A percentile compares a stretch with the other conserved stretches of the same genome.
These are phyloP conservation scores for Leptoteleia sp. DNA, from an alignment of 1,140 invertebrate species.

Conservation along the genomic window DNA sequence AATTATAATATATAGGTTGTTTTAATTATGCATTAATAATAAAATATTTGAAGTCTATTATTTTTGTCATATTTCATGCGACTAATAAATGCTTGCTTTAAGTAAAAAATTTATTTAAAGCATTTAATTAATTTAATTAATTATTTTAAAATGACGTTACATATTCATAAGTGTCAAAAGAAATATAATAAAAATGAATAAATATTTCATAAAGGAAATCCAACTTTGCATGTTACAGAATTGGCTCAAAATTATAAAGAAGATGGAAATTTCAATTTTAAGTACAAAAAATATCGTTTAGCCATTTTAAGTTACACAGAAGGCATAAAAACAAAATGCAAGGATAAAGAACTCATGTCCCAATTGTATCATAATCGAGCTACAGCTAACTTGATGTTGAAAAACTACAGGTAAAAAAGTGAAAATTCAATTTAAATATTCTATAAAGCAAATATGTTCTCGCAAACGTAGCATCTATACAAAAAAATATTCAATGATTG, in stretches of 20 bases:
- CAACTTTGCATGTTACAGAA: too few species aligned
- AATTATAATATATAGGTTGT: too few species aligned
- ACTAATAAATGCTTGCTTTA: too few species aligned
- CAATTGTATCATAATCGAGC: slow-evolving; percentile 95
- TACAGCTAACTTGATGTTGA: slow-evolving; percentile 91
- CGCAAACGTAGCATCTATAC: not conserved
- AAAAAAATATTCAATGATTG: slow-evolving; percentile 20
- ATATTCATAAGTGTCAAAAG: too few species aligned
- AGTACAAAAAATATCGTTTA: slow-evolving; percentile 95
- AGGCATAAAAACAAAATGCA: slow-evolving; percentile 90
- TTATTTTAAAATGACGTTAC: too few species aligned
- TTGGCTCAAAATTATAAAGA: slow-evolving; percentile 95
- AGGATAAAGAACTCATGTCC: slow-evolving; percentile 88
- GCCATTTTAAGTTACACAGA: slow-evolving; percentile 94
- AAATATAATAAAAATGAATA: too few species aligned
- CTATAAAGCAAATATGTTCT: not conserved
- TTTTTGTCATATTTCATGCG: too few species aligned
- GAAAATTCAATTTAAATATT: slow-evolving; percentile 5
- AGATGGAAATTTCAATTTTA: slow-evolving; percentile 98
- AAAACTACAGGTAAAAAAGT: slow-evolving; percentile 87
- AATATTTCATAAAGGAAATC: too few species aligned
- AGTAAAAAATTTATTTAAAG: too few species aligned
- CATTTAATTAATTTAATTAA: too few species aligned
- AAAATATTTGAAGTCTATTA: too few species aligned
- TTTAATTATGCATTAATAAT: too few species aligned